A percentile compares a stretch with the other conserved stretches of the same genome.
Evolutionary conservation across 2,797 vertebrate species (phyloP).

Genomic region (Hippocampus kuda): DNA sequence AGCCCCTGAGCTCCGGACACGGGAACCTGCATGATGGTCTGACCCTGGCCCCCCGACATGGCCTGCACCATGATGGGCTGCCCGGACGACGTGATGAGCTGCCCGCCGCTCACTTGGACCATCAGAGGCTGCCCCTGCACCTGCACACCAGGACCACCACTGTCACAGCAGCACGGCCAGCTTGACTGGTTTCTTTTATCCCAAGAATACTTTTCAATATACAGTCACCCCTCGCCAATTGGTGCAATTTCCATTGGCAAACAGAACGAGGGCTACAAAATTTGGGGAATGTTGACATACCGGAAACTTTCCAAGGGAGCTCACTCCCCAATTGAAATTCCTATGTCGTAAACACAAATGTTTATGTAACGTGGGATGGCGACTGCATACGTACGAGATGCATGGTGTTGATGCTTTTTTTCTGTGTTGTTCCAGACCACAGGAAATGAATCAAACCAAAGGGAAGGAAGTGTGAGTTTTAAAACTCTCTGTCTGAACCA

Average conservation of each 20-base stretch:
- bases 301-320: too few species aligned
- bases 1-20: constrained; percentile 92
- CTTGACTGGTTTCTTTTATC: neutral
- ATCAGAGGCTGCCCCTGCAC: constrained; percentile 97
- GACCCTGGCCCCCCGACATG: constrained; percentile 87
- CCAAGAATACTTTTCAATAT: neutral
- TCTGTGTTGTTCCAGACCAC: too few species aligned
- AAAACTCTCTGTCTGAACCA: neutral
- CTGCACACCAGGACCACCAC: constrained; percentile 46
- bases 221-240: neutral
- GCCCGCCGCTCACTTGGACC: constrained; percentile 98
- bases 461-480: too few species aligned
- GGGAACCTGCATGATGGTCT: constrained; percentile 98
- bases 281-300: neutral
- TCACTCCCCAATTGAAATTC: neutral
- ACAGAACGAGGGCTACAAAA: neutral
- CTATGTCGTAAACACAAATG: neutral
- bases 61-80: constrained; percentile 99
- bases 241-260: neutral
- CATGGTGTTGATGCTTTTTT: too few species aligned
- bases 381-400: too few species aligned
- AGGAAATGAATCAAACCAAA: too few species aligned
- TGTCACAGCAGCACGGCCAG: constrained; percentile 22
- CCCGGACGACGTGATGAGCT: constrained; percentile 97
- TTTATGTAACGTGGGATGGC: too few species aligned